Conservation (phyloP, 2,113 vertebrate species). For the Nibea albiflora region DNA sequence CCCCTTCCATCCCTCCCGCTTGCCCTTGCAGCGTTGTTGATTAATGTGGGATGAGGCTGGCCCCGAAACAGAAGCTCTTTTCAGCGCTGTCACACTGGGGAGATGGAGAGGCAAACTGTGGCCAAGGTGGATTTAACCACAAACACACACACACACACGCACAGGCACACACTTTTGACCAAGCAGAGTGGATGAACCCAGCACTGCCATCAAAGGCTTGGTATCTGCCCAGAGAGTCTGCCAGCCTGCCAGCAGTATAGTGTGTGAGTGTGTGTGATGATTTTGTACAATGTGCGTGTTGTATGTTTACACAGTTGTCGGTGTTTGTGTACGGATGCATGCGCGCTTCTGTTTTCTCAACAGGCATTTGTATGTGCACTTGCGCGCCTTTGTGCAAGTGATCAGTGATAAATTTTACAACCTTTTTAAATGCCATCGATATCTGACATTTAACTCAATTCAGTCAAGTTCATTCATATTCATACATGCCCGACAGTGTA, state of each 20-base stretch:
- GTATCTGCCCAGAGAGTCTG: constrained; percentile 69
- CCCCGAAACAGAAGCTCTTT: constrained; percentile 82
- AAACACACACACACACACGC: constrained; percentile 53
- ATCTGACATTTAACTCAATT: not conserved
- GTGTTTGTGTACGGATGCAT: constrained; percentile 23
- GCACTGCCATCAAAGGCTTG: constrained; percentile 73
- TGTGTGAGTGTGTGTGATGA: constrained; percentile 43
- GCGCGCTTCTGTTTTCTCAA: constrained; percentile 5
- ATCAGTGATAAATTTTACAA: not conserved
- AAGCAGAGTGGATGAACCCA: constrained; percentile 66
- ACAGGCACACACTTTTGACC: constrained; percentile 49
- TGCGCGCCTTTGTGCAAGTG: not conserved
- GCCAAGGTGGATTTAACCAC: constrained; percentile 79
- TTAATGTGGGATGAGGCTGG: constrained; percentile 84
- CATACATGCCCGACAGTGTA: not conserved
- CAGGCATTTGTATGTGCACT: constrained; percentile 6
- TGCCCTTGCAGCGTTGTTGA: constrained; percentile 73
- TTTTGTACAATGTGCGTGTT: constrained; percentile 52
- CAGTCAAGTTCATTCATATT: not conserved
- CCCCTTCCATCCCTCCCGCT: constrained; percentile 44
- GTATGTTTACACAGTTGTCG: constrained; percentile 58
- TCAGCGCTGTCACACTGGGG: constrained; percentile 79
- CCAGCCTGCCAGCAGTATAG: constrained; percentile 51
- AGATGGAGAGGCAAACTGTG: constrained; percentile 80
- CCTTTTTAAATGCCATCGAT: not conserved